Percentiles rank a stretch among this genome's conserved stretches.
Evolutionary conservation across 2,888 invertebrate genomes (phyloP).

Genomic region (Phaonia tiefii): DNA sequence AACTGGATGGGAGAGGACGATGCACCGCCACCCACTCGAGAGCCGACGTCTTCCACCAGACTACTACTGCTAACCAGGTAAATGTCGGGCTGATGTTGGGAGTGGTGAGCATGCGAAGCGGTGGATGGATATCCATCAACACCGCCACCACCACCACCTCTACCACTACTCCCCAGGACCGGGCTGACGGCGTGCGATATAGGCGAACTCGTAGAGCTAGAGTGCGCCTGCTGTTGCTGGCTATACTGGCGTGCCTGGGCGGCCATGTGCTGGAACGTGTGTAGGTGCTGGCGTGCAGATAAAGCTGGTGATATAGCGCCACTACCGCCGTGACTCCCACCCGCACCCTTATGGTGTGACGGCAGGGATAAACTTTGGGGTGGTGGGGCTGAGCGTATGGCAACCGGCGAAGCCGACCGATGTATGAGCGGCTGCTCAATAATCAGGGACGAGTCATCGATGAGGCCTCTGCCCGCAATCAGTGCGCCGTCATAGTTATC

Average conservation of each 20-base stretch:
- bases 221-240: slow-evolving; percentile 71
- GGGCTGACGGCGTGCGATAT: slow-evolving; percentile 77
- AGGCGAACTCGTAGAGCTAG: slow-evolving; percentile 76
- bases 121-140: slow-evolving; percentile 59
- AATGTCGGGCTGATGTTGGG: slow-evolving; percentile 77
- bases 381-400: slow-evolving; percentile 78
- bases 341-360: slow-evolving; percentile 70
- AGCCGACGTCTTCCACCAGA: slow-evolving; percentile 76
- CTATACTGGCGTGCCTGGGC: slow-evolving; percentile 67
- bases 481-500: slow-evolving; percentile 76
- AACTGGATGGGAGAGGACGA: slow-evolving; percentile 72
- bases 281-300: slow-evolving; percentile 76
- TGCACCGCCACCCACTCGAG: slow-evolving; percentile 67
- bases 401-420: slow-evolving; percentile 78
- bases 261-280: slow-evolving; percentile 71
- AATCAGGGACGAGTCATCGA: slow-evolving; percentile 75
- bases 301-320: slow-evolving; percentile 77
- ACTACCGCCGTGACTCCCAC: slow-evolving; percentile 71
- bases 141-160: slow-evolving; percentile 58
- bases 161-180: slow-evolving; percentile 70
- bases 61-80: slow-evolving; percentile 80
- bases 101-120: slow-evolving; percentile 65
- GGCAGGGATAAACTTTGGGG: slow-evolving; percentile 77
- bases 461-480: slow-evolving; percentile 64
- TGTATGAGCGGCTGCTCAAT: slow-evolving; percentile 79